phyloP scores from a whole-genome alignment of 2,888 invertebrate species.

The Drosophila meridionalis region DNA sequence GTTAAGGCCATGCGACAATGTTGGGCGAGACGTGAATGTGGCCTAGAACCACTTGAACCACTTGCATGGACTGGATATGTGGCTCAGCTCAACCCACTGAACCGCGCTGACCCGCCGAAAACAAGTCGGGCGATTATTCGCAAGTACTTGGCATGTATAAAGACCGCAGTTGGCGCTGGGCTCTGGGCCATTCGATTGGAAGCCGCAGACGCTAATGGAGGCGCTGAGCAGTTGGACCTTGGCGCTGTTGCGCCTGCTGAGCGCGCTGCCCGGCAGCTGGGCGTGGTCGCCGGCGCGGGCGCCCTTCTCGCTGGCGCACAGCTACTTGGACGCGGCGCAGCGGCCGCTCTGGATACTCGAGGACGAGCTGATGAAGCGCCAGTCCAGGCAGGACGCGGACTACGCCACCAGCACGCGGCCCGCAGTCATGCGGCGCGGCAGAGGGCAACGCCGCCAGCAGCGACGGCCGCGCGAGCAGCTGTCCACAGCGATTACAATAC shows the following conservation, averaged over 20 bases:
- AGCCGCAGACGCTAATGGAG: conserved; percentile 49
- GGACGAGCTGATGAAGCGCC: conserved; percentile 64
- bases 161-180: conserved; percentile 8
- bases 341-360: conserved; percentile 82
- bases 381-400: conserved; percentile 33
- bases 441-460: background rate
- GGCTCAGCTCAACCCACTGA: conserved; percentile 33
- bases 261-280: conserved; percentile 27
- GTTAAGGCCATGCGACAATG: background rate
- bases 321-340: conserved; percentile 63
- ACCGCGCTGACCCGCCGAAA: conserved; percentile 47
- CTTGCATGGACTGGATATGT: conserved; percentile 12
- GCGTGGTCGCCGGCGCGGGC: conserved; percentile 25
- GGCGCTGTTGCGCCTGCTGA: conserved; percentile 35
- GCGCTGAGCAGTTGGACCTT: conserved; percentile 41
- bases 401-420: conserved; percentile 15
- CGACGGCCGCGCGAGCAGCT: conserved; percentile 10
- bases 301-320: conserved; percentile 26
- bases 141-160: conserved; percentile 49
- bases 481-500: conserved; percentile 31
- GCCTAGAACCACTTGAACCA: conserved; percentile 23
- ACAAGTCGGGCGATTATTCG: conserved; percentile 54
- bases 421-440: conserved; percentile 3
- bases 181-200: conserved; percentile 41
- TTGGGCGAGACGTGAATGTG: conserved; percentile 11